Conservation (phyloP, 2,797 vertebrate species). For the Arnoldichthys spilopterus region DNA sequence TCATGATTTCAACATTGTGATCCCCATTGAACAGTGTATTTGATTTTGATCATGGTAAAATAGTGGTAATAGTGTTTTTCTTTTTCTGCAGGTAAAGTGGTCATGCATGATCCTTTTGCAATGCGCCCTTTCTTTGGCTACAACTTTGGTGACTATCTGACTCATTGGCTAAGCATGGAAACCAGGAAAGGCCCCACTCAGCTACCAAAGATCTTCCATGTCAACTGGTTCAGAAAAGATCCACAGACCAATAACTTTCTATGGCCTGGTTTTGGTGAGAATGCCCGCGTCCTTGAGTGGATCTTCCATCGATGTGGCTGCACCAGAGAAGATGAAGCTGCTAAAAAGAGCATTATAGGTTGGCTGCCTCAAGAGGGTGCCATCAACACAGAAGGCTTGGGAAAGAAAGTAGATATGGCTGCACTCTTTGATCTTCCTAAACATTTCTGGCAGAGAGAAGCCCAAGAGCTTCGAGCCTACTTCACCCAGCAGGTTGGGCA, state of each 20-base stretch:
- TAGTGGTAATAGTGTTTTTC: background rate
- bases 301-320: constrained; percentile 86
- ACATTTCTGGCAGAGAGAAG: constrained; percentile 89
- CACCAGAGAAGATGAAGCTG: constrained; percentile 77
- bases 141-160: constrained; percentile 91
- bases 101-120: constrained; percentile 95
- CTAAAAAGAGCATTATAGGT: constrained; percentile 80
- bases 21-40: no score
- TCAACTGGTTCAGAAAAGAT: constrained; percentile 93
- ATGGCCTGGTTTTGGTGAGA: constrained; percentile 95
- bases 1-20: no score
- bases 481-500: constrained; percentile 86
- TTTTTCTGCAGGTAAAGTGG: constrained; percentile 78
- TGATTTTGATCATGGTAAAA: no score
- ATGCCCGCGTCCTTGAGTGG: constrained; percentile 90
- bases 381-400: constrained; percentile 81
- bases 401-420: constrained; percentile 74
- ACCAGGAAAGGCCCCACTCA: constrained; percentile 73
- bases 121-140: constrained; percentile 95
- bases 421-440: constrained; percentile 84
- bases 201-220: constrained; percentile 91
- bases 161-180: constrained; percentile 92
- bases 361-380: constrained; percentile 83
- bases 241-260: constrained; percentile 79
- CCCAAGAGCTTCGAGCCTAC: constrained; percentile 81